Evolutionary conservation across 2,888 invertebrate species (phyloP).

Genomic region (Acanthosepion lycidas): DNA sequence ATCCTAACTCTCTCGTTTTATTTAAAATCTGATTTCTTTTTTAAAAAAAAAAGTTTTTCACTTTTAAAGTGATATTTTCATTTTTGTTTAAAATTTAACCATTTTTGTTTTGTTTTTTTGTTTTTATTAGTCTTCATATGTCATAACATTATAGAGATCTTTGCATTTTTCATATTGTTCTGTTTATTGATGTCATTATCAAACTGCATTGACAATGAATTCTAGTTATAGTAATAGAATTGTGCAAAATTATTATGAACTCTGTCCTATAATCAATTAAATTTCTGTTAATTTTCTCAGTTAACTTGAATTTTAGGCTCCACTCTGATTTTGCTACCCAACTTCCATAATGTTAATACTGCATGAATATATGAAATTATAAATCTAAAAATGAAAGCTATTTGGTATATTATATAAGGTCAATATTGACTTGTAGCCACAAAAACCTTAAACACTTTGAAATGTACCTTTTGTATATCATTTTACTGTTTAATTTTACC

Average conservation of each 20-base stretch:
- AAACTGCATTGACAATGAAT: too few relatives aligned
- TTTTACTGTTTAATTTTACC: neutral
- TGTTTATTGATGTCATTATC: neutral
- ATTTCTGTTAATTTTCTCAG: neutral
- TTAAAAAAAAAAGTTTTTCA: neutral
- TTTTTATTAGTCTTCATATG: neutral
- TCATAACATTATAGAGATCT: neutral
- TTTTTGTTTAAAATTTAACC: neutral
- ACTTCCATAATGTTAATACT: neutral
- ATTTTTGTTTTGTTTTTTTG: neutral
- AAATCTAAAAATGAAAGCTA: neutral
- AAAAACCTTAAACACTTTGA: neutral
- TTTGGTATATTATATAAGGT: neutral
- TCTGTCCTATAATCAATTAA: neutral
- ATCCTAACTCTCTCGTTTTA: neutral
- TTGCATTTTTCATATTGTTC: neutral
- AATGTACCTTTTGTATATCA: neutral
- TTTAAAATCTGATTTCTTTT: neutral
- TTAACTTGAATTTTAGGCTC: neutral
- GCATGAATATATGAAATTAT: neutral
- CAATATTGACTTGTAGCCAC: too few relatives aligned
- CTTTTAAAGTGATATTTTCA: too few relatives aligned
- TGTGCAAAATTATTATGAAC: neutral
- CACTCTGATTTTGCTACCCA: neutral
- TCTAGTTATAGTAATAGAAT: neutral